Evolutionary conservation across 2,113 vertebrate species (phyloP).

Genomic region (Eolophus roseicapilla): DNA sequence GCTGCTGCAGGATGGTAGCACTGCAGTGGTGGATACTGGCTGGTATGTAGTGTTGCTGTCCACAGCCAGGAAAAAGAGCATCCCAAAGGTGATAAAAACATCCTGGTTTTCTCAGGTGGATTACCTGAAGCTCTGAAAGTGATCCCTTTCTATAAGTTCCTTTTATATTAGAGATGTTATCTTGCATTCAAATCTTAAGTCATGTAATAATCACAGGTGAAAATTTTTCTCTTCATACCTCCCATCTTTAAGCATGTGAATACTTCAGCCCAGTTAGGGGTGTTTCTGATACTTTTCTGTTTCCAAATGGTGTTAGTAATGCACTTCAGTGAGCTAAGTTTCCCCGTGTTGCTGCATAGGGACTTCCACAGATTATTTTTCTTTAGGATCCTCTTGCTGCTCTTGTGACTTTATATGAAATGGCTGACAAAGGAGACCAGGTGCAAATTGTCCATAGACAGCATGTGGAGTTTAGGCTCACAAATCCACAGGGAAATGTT

Average conservation of each 20-base stretch:
- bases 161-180: background rate
- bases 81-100: background rate
- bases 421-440: background rate
- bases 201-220: background rate
- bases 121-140: background rate
- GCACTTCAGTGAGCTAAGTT: background rate
- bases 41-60: background rate
- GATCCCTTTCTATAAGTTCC: background rate
- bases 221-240: background rate
- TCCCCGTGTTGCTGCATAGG: background rate
- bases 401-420: background rate
- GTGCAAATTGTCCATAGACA: background rate
- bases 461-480: background rate
- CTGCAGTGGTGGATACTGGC: background rate
- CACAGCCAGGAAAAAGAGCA: background rate
- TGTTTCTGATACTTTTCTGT: background rate
- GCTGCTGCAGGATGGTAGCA: background rate
- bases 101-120: background rate
- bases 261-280: background rate
- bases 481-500: background rate
- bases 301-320: background rate
- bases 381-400: background rate
- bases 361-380: background rate
- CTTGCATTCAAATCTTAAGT: background rate
- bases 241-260: background rate